Conservation (phyloP, 2,797 vertebrate genomes). For the Diceros bicornis region DNA sequence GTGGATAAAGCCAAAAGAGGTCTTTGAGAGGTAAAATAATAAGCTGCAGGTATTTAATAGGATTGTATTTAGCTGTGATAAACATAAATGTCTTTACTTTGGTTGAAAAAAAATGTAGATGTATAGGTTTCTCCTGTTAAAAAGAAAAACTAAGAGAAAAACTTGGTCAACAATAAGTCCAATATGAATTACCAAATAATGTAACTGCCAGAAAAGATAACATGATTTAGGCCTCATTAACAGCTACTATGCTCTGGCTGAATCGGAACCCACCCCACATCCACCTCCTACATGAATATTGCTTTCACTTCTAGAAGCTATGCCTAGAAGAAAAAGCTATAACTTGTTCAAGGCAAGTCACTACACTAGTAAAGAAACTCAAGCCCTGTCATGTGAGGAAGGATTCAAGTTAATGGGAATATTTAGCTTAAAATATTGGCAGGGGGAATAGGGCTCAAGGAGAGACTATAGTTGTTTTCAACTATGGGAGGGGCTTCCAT, state of each 20-base stretch:
- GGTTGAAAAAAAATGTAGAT: neutral
- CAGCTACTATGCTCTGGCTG: neutral
- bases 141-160: neutral
- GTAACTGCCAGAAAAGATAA: neutral
- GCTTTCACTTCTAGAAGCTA: neutral
- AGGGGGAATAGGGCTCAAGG: neutral
- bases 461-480: neutral
- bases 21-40: constrained; percentile 23
- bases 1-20: neutral
- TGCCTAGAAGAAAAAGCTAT: neutral
- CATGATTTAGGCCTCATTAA: neutral
- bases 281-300: neutral
- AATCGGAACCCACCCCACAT: neutral
- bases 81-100: neutral
- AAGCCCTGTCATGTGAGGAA: neutral
- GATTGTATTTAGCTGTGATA: neutral
- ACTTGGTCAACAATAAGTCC: neutral
- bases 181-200: neutral
- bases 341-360: constrained; percentile 10
- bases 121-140: neutral
- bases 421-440: constrained; percentile 42
- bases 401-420: constrained; percentile 14
- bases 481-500: neutral
- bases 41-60: neutral
- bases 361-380: neutral